phyloP scores from a whole-genome alignment of 2,797 vertebrate species.

The Anomalospiza imberbis region DNA sequence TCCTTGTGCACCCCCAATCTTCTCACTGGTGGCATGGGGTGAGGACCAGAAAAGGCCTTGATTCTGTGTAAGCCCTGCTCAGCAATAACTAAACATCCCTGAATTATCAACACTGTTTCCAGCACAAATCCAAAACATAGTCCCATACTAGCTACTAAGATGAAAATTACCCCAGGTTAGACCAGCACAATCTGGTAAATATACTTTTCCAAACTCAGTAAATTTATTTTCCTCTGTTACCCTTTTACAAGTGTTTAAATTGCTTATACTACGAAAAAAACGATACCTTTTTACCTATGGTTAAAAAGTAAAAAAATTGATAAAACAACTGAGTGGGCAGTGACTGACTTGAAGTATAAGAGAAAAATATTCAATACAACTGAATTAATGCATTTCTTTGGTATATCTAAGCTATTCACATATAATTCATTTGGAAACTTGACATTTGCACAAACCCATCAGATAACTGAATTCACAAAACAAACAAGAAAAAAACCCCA shows the following conservation, averaged over 20 bases:
- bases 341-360: neutral
- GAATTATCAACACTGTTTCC: neutral
- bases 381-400: neutral
- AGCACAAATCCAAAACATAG: neutral
- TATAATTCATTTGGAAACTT: neutral
- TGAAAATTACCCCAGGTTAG: neutral
- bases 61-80: neutral
- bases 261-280: neutral
- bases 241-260: neutral
- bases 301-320: neutral
- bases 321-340: neutral
- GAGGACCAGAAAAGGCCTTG: neutral
- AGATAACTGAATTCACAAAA: neutral
- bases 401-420: neutral
- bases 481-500: neutral
- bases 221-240: neutral
- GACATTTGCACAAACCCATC: neutral
- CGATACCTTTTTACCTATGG: neutral
- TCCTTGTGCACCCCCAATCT: neutral
- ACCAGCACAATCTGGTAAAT: neutral
- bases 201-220: neutral
- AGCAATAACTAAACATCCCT: neutral
- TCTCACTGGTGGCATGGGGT: rapidly evolving
- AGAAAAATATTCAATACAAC: neutral
- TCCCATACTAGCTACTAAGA: neutral